Evolutionary conservation across 2,113 vertebrate genomes (phyloP), one percentile per base, ranked within the genome.

Genomic region (Thunnus thynnus): DNA sequence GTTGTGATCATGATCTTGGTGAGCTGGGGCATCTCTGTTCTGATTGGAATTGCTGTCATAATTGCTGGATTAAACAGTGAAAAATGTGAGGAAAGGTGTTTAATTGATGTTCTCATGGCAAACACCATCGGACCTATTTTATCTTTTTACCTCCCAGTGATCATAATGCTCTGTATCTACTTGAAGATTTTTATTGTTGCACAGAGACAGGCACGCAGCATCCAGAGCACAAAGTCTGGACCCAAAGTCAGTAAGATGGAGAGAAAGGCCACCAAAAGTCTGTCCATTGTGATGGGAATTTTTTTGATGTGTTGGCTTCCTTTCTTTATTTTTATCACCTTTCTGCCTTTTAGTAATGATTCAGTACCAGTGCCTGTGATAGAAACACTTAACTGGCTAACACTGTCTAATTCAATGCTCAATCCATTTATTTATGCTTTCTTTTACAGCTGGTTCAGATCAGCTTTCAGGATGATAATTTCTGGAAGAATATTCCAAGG

Each of bases 21-120:
- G 25, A 95, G 94, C 55, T 98, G 97, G 96, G 76, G 86, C 3
- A 2, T 95, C 3, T 93, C 97, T 67, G 94, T 89, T 62, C 44
- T 94, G 69, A 95, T 96, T 88, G 95, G 85, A 56, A 95, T 97
- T 87, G 92, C 92, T 5, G 5, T 82, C 17, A 72, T 22, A 20
- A 51, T 72, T 13, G 17, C 12, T 9, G 66, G 60, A 14, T 10
- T 67, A 25, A 60, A 61, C 1, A 2, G 22, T 8, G 56, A 56
- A 6, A 65, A 22, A n/a, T 58, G 60, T 54, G 32, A 14, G 0
- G 52, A 72, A 44, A 47, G 7, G 3, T 73, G 81, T 62, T 68
- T 70, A 3, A 47, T 65, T 48, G 30, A 58, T 32, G 61, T 64
- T 51, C 14, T 74, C 0, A 30, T 63, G 1, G 27, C 13, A 51